A percentile compares a stretch with the other conserved stretches of the same genome.
Conservation (phyloP, 2,797 vertebrate genomes). For the Nothura maculosa region DNA sequence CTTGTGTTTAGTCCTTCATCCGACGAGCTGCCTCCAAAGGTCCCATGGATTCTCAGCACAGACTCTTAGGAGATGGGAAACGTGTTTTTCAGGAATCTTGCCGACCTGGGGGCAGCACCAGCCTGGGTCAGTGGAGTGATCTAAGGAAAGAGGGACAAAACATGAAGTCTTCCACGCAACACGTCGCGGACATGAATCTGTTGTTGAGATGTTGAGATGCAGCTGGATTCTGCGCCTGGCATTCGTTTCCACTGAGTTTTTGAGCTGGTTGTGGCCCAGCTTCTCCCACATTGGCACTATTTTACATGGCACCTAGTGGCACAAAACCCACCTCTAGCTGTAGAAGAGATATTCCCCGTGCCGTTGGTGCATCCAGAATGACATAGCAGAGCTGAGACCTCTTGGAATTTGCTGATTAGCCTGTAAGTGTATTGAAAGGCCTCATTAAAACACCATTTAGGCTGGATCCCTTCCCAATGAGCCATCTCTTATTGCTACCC, state of each 20-base stretch:
- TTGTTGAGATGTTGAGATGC: no score
- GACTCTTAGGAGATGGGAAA: neutral
- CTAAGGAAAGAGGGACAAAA: neutral
- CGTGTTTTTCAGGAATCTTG: neutral
- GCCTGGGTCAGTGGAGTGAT: neutral
- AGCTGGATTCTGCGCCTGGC: accelerated
- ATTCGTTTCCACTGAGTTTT: neutral
- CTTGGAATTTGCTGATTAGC: constrained; percentile 62
- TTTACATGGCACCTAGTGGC: neutral
- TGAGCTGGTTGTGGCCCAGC: neutral
- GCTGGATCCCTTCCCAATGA: constrained; percentile 65
- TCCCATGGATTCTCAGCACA: neutral
- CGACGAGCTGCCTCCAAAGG: constrained; percentile 28
- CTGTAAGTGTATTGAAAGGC: constrained; percentile 58
- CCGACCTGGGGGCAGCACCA: neutral
- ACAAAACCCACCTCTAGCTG: constrained; percentile 3
- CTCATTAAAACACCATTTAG: constrained; percentile 69
- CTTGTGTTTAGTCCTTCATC: constrained; percentile 6
- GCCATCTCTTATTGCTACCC: constrained; percentile 70
- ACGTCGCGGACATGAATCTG: neutral
- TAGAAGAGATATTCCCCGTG: constrained; percentile 18
- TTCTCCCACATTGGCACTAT: constrained; percentile 10
- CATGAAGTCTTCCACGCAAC: neutral
- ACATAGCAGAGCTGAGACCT: constrained; percentile 45
- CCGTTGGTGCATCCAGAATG: constrained; percentile 29